phyloP scores from a whole-genome alignment of 2,797 vertebrate genomes.

The Bryconaethiops microstoma region DNA sequence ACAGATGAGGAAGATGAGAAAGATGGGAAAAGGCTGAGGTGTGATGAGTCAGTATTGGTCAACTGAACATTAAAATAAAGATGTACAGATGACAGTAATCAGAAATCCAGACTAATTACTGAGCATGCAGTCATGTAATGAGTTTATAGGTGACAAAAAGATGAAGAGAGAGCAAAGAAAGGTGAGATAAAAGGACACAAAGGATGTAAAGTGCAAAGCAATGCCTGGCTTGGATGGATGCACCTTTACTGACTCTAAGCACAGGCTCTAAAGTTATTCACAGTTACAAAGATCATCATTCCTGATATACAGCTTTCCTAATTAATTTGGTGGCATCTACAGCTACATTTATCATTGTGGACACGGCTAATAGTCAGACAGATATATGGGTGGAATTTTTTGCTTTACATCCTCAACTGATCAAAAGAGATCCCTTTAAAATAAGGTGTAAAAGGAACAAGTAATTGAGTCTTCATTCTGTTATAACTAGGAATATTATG shows the following conservation, averaged over 20 bases:
- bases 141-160: neutral
- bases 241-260: no score
- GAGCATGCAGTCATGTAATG: slow-evolving; percentile 5
- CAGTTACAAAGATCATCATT: no score
- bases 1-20: slow-evolving; percentile 71
- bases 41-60: slow-evolving; percentile 46
- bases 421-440: no score
- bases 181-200: neutral
- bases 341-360: no score
- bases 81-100: slow-evolving; percentile 16
- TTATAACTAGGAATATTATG: no score
- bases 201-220: neutral
- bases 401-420: no score
- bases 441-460: no score
- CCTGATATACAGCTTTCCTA: no score
- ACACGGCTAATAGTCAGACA: no score
- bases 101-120: slow-evolving; percentile 12
- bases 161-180: neutral
- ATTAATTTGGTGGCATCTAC: no score
- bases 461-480: no score
- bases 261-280: neutral
- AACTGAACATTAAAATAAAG: neutral
- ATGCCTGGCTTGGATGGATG: neutral
- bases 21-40: slow-evolving; percentile 54
- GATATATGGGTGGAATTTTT: no score